These are phyloP conservation scores for Hypsibius dujardini DNA, from an alignment of 1,140 invertebrate species.

Conservation along the genomic window DNA sequence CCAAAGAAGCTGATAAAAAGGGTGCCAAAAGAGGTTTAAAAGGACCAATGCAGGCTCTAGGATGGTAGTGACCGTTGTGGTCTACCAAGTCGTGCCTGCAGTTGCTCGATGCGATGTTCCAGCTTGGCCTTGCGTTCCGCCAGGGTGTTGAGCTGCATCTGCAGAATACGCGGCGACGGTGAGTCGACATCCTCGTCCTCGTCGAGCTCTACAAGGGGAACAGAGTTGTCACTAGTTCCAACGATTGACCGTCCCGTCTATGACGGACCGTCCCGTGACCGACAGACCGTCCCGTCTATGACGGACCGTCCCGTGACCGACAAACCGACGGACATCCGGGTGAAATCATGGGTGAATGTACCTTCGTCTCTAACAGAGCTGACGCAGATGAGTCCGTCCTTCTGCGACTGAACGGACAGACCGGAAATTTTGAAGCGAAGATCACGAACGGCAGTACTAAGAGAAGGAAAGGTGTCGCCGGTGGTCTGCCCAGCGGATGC, in stretches of 20 bases:
- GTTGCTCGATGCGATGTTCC: slow-evolving; percentile 9
- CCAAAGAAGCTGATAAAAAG: too few species aligned
- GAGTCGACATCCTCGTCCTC: not conserved
- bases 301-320: too few species aligned
- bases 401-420: not conserved
- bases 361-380: not conserved
- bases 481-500: not conserved
- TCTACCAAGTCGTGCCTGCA: not conserved
- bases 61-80: too few species aligned
- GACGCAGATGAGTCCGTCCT: not conserved
- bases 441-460: not conserved
- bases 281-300: too few species aligned
- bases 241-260: too few species aligned
- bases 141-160: not conserved
- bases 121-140: not conserved
- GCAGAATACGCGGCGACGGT: not conserved
- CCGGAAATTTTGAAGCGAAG: not conserved
- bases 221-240: not conserved
- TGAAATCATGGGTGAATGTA: not conserved
- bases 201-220: not conserved
- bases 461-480: not conserved
- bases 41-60: too few species aligned
- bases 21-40: too few species aligned
- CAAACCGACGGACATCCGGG: too few species aligned
- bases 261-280: too few species aligned